Conservation (phyloP, 2,888 invertebrate species). For the Aporophyla nigra region DNA sequence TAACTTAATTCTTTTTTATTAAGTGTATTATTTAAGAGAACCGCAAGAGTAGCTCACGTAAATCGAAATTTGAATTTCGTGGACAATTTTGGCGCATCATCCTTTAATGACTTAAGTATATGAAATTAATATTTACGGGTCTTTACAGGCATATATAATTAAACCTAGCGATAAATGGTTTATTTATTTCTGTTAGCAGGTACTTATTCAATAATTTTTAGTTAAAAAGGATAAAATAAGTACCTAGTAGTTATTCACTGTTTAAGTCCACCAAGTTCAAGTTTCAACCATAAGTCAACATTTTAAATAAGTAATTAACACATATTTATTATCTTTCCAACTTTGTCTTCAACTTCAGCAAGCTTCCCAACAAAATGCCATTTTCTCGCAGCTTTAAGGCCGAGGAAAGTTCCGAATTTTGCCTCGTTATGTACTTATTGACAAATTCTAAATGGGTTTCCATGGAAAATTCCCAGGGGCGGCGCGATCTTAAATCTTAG, state of each 20-base stretch:
- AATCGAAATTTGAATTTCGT: too few species aligned
- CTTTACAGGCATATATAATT: too few species aligned
- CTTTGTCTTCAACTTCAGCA: slow-evolving; percentile 26
- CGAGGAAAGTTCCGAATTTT: slow-evolving; percentile 40
- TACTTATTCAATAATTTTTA: too few species aligned
- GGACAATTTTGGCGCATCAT: too few species aligned
- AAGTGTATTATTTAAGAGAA: too few species aligned
- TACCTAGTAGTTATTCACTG: too few species aligned
- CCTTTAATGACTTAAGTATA: too few species aligned
- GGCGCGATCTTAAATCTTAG: slow-evolving; percentile 11
- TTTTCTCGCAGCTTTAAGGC: slow-evolving; percentile 35
- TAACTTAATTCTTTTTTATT: too few species aligned
- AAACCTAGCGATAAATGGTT: neutral
- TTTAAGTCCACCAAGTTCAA: neutral
- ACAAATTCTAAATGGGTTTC: slow-evolving; percentile 46
- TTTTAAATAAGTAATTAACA: slow-evolving; percentile 36
- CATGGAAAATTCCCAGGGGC: neutral
- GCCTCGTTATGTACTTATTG: slow-evolving; percentile 48
- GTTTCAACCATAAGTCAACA: slow-evolving; percentile 1
- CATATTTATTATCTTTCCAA: slow-evolving; percentile 32
- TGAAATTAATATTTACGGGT: neutral
- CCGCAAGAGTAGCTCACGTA: too few species aligned
- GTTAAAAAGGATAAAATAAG: too few species aligned
- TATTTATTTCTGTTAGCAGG: too few species aligned
- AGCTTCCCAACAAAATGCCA: slow-evolving; percentile 29